Evolutionary conservation across 2,888 invertebrate species (phyloP).

Genomic region (Amorpha juglandis): DNA sequence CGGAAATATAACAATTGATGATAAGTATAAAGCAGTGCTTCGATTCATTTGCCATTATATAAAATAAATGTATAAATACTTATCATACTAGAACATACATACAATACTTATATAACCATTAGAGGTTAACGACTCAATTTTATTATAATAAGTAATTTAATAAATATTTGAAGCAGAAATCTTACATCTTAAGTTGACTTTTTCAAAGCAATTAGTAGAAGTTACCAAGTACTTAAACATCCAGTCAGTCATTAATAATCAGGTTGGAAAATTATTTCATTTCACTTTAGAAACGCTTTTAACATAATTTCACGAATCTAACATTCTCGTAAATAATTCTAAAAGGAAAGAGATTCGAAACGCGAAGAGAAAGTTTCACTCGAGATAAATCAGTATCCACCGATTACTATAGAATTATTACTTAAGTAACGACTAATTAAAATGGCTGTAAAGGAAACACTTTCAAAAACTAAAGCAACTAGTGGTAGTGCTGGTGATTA

Average conservation of each 20-base stretch:
- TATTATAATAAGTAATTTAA: background rate
- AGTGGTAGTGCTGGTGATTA: too few relatives aligned
- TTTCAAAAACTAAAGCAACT: too few relatives aligned
- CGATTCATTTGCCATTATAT: too few relatives aligned
- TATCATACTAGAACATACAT: too few relatives aligned
- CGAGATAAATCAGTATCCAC: background rate
- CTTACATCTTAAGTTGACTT: background rate
- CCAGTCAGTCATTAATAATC: conserved; percentile 8
- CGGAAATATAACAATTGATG: too few relatives aligned
- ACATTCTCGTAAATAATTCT: conserved; percentile 7
- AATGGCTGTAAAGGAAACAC: too few relatives aligned
- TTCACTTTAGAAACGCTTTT: conserved; percentile 14
- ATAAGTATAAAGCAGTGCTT: too few relatives aligned
- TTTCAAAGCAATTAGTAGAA: conserved; percentile 11
- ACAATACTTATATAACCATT: too few relatives aligned
- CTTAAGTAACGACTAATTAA: too few relatives aligned
- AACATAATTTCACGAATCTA: background rate
- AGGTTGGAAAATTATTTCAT: conserved; percentile 25
- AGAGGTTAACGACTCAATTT: background rate
- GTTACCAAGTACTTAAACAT: background rate
- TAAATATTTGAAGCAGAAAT: background rate
- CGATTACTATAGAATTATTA: too few relatives aligned
- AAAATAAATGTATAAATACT: too few relatives aligned
- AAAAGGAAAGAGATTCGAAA: background rate
- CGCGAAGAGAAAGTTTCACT: background rate